Percentiles rank a stretch among this genome's conserved stretches.
Conservation (phyloP, 2,797 vertebrate species). For the Phrynocephalus vlangalii region DNA sequence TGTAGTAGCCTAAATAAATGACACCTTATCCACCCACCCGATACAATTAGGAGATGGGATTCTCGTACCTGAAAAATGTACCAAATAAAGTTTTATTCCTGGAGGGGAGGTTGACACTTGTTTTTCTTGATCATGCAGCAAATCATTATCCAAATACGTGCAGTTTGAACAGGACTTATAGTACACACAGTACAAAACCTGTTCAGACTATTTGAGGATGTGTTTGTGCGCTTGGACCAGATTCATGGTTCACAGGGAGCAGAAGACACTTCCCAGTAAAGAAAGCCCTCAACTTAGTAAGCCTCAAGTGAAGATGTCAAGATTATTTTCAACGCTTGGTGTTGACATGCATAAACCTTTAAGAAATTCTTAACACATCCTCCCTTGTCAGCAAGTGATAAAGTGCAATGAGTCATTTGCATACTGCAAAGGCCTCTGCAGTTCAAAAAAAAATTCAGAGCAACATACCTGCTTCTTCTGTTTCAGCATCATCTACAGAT, state of each 20-base stretch:
- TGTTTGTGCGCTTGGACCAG: background rate
- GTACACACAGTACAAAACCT: background rate
- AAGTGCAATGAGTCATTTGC: conserved; percentile 62
- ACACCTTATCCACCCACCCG: background rate
- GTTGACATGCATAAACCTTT: background rate
- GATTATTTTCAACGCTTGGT: conserved; percentile 47
- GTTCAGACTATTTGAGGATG: conserved; percentile 7
- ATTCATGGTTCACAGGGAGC: background rate
- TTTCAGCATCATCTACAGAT: conserved; percentile 92
- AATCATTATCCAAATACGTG: background rate
- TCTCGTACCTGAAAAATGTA: background rate
- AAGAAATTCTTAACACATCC: conserved; percentile 48
- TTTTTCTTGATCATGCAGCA: background rate
- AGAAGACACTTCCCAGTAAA: background rate
- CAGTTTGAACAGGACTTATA: background rate
- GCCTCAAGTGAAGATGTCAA: conserved; percentile 26
- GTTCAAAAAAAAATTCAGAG: conserved; percentile 49
- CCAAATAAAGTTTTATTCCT: background rate
- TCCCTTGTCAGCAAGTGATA: conserved; percentile 44
- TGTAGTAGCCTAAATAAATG: background rate
- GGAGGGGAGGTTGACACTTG: too few species aligned
- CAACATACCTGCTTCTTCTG: conserved; percentile 91
- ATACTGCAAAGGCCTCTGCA: conserved; percentile 43
- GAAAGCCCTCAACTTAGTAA: background rate
- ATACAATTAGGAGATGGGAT: background rate